Evolutionary conservation across 1,140 invertebrate genomes (phyloP).

Genomic region (Gonatopus flavifemur): DNA sequence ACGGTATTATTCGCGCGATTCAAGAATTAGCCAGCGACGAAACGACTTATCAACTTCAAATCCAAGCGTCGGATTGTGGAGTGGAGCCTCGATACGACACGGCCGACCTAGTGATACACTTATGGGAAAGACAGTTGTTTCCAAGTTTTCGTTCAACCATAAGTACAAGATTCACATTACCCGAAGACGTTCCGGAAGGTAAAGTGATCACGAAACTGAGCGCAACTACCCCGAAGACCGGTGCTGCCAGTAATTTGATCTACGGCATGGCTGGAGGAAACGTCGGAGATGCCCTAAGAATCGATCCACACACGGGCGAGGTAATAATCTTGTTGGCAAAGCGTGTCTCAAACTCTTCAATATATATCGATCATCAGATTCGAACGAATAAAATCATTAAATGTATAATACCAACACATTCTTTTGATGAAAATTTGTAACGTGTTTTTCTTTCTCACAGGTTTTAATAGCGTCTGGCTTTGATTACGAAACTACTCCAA

Average conservation of each 20-base stretch:
- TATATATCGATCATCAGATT: background rate
- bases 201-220: constrained; percentile 71
- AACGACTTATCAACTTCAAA: constrained; percentile 70
- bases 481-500: constrained; percentile 83
- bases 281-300: constrained; percentile 78
- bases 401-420: background rate
- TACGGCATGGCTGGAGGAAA: constrained; percentile 92
- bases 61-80: constrained; percentile 75
- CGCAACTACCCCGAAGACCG: constrained; percentile 74
- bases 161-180: constrained; percentile 71
- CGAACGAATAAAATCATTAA: background rate
- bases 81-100: constrained; percentile 63
- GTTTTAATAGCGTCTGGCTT: constrained; percentile 73
- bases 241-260: constrained; percentile 66
- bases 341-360: background rate
- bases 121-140: constrained; percentile 73
- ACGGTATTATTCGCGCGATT: constrained; percentile 79
- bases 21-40: constrained; percentile 59
- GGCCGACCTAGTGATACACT: constrained; percentile 69
- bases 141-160: constrained; percentile 71
- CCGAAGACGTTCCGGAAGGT: constrained; percentile 77
- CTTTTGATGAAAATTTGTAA: background rate
- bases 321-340: constrained; percentile 46
- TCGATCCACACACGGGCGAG: constrained; percentile 78
- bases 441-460: constrained; percentile 18